These are phyloP conservation scores for Andrena praecox DNA, from an alignment of 2,888 invertebrate species.

Conservation along the genomic window DNA sequence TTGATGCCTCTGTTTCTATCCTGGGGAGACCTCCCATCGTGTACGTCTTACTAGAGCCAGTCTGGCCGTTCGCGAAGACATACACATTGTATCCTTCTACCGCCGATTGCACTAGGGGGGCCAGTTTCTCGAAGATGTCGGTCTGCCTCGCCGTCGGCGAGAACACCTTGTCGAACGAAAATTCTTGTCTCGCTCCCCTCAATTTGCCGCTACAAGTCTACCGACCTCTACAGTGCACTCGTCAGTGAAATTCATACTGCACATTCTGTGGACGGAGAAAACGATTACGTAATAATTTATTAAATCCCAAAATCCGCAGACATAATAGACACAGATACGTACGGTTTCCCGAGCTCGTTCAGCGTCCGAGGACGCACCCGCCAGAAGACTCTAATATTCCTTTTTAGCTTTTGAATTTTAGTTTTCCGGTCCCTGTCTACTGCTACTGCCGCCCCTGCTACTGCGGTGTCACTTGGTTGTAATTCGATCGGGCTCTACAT, in stretches of 20 bases:
- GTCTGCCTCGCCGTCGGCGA: slow-evolving; percentile 90
- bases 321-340: slow-evolving; percentile 27
- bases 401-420: slow-evolving; percentile 92
- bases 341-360: slow-evolving; percentile 86
- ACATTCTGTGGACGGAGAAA: slow-evolving; percentile 78
- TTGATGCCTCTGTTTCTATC: slow-evolving; percentile 83
- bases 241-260: slow-evolving; percentile 87
- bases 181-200: slow-evolving; percentile 87
- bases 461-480: too few relatives aligned
- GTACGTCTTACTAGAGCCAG: slow-evolving; percentile 95
- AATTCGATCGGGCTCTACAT: slow-evolving; percentile 73
- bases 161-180: slow-evolving; percentile 94
- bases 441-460: slow-evolving; percentile 61
- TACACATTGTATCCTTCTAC: slow-evolving; percentile 96
- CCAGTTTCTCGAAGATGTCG: slow-evolving; percentile 93
- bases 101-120: slow-evolving; percentile 94
- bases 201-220: slow-evolving; percentile 83
- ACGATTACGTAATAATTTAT: background rate
- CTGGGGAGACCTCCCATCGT: slow-evolving; percentile 94
- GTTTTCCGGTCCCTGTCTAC: slow-evolving; percentile 87
- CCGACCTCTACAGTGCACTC: slow-evolving; percentile 88
- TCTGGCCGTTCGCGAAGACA: slow-evolving; percentile 96
- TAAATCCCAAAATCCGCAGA: background rate
- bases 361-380: slow-evolving; percentile 90
- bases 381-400: slow-evolving; percentile 93